Evolutionary conservation across 2,888 invertebrate species (phyloP), one percentile per base, ranked within the genome.

Genomic region (Plagodis dolabraria): DNA sequence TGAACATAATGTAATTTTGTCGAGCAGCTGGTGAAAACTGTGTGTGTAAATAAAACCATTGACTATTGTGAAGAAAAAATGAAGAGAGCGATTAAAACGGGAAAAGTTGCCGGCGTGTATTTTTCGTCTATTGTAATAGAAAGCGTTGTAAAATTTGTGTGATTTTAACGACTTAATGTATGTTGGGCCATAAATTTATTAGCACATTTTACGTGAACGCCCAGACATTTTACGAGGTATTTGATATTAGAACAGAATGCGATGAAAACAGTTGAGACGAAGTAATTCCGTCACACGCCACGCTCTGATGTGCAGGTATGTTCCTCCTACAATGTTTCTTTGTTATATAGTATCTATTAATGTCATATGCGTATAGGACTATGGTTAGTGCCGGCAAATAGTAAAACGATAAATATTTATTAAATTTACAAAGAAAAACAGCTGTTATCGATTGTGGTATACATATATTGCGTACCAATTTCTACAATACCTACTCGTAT

Each of bases 141-240:
- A 73, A 77, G 77, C 77, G 75, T 77, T 76, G 76, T 69, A 67
- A 80, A 79, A 75, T 82, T 77, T 85, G 83, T 77, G 80, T 80
- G 76, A 76, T 81, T 83, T 85, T 85, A 84, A 85, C 79, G 84
- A 79, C 78, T 69, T 76, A 77, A 80, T 81, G 75, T 82, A 76
- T 79, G 79, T 78, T 77, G 69, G 74, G 72, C 70, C 72, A 85
- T 87, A 87, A 87, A 87, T 89, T 87, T 85, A 77, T 77, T 79
- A 76, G 77, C 75, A 79, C 81, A 82, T 85, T 89, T 87, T 75
- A 85, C 79, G 82, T 80, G 81, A 81, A 85, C 83, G 74, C 81
- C 76, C 83, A 85, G 89, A 88, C 86, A 74, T 85, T 89, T 90
- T 87, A 89, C 78, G 89, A 87, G 85, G 80, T 77, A 82, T 87